Evolutionary conservation across 1,140 invertebrate species (phyloP), one percentile per base, ranked within the genome.

Genomic region (Epicauta chinensis): DNA sequence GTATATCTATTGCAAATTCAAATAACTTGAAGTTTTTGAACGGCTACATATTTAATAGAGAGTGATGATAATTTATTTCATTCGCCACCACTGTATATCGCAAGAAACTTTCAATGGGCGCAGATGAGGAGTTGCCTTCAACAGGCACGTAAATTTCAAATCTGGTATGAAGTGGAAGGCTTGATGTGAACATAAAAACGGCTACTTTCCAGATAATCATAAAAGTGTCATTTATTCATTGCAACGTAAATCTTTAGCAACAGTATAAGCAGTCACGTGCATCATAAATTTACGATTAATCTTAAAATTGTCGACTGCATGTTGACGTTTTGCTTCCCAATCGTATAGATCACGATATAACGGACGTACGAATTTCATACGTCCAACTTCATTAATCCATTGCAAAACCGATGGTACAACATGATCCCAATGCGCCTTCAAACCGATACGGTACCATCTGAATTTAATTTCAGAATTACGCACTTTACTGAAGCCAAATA

Each of bases 351-450:
- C 89, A 56, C 89, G 83, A 68, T 91, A 95, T 38, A 96, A 77
- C 11, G 91, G 91, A 39, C 89, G 75, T 0, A 91, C 83, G 75
- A 83, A 96, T 67, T 96, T 96, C 87, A 96, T 91, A 52, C 93
- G 79, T 42, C 93, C 92, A 65, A 91, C 81, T 15, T 81, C 75
- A 51, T 84, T 91, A 2, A 91, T 80, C 76, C 94, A 94, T 2
- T 81, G 63, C 14, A 95, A 73, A 6, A 84, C 83, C 2, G 64
- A 55, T 1, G 76, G 66, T 29, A 95, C 72, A 58, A 81, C 79
- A 0, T 80, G 72, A 38, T 78, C 64, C 76, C 89, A 88, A 37
- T 78, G 75, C 5, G 81, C 81, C 66, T 82, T 83, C 1, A 96
- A 74, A 50, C 87, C 82, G 30, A 94, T 67, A 38, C 88, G 77